Conservation (phyloP, 2,888 invertebrate genomes). For the Rapana venosa region DNA sequence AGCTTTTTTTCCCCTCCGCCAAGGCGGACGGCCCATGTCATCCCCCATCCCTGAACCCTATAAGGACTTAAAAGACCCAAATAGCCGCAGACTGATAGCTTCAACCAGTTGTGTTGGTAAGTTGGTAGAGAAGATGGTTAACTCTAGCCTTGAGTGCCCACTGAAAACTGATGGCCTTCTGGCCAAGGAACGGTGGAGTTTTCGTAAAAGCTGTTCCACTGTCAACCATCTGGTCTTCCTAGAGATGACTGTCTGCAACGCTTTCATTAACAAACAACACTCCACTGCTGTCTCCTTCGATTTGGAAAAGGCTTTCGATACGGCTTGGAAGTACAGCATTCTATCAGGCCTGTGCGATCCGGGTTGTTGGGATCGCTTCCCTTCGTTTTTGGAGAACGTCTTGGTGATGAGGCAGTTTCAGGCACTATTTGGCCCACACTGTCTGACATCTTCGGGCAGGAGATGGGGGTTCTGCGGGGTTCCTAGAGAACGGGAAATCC, state of each 20-base stretch:
- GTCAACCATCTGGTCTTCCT: constrained; percentile 50
- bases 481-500: no score
- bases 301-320: constrained; percentile 38
- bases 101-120: constrained; percentile 65
- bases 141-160: constrained; percentile 55
- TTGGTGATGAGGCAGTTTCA: constrained; percentile 43
- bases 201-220: constrained; percentile 49
- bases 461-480: constrained; percentile 38
- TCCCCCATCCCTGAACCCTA: constrained; percentile 55
- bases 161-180: constrained; percentile 53
- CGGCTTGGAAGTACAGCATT: constrained; percentile 49
- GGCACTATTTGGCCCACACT: constrained; percentile 27
- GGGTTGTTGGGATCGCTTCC: constrained; percentile 39
- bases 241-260: constrained; percentile 54
- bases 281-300: constrained; percentile 57
- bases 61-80: constrained; percentile 51
- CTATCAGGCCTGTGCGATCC: constrained; percentile 46
- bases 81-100: constrained; percentile 62
- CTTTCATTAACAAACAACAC: constrained; percentile 54
- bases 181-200: constrained; percentile 52
- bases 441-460: constrained; percentile 39
- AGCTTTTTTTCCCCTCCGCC: constrained; percentile 40
- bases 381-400: background rate
- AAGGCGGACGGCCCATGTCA: background rate
- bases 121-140: constrained; percentile 60